Evolutionary conservation across 2,888 invertebrate species (phyloP), one percentile per base, ranked within the genome.

Genomic region (Oscheius sp.): DNA sequence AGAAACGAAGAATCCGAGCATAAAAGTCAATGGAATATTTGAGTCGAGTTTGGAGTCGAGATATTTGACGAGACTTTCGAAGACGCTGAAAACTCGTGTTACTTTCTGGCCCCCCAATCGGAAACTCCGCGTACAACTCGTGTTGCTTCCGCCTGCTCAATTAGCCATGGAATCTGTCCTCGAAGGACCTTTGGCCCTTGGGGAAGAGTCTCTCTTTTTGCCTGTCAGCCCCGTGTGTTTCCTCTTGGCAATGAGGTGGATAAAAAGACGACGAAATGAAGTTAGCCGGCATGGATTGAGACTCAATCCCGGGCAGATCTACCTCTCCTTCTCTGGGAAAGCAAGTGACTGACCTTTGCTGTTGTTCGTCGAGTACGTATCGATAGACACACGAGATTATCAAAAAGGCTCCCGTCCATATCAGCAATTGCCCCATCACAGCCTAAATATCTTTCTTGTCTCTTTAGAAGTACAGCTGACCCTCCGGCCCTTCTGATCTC

Each of bases 341-440:
- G 55, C 5, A 16, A 7, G 23, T 7, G 49, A 69, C 79, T 72
- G 53, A 86, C 85, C 71, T 75, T 73, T 86, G 84, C 41, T 83
- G 82, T 3, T 77, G 53, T 29, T 76, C 74, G 18, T 77, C 74
- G 25, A 87, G 56, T 7, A 82, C 27, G 66, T 84, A 84, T 45
- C 87, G 77, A 74, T 87, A 87, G 68, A 85, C 61, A 55, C 79
- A 76, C 56, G 83, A 83, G 59, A 87, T 86, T 25, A 79, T n/a
- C 13, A 85, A 76, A 66, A 85, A 87, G 12, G 76, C 53, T 1
- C 76, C 49, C 6, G 83, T 84, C 87, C 87, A 87, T 6, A 81
- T 74, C 2, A 72, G 35, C 13, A 87, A 69, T 76, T 87, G 86
- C 12, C 79, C 76, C 6, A 79, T 61, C 1, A 87, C 85, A 18